These are phyloP conservation scores for Corella eumyota DNA, from an alignment of 23 tunicate species.

Conservation along the genomic window DNA sequence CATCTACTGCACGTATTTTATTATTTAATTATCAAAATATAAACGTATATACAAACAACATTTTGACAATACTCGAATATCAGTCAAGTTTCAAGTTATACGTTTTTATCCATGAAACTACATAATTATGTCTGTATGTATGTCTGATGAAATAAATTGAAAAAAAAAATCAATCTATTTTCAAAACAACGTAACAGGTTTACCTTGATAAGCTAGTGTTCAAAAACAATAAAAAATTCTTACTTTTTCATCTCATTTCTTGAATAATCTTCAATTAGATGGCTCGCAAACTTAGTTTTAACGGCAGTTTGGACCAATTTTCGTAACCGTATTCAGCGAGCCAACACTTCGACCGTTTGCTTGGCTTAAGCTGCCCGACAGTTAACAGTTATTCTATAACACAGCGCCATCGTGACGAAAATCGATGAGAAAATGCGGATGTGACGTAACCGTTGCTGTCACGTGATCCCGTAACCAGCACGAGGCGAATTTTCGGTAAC, in stretches of 20 bases:
- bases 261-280: background rate
- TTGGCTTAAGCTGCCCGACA: background rate
- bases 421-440: conserved; percentile 31
- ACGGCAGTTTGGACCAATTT: background rate
- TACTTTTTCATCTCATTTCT: conserved; percentile 4
- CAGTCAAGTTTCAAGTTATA: too few relatives aligned
- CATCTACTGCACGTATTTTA: too few relatives aligned
- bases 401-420: conserved; percentile 40
- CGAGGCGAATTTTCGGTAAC: too few relatives aligned
- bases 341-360: conserved; percentile 3
- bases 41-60: too few relatives aligned
- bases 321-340: conserved; percentile 4
- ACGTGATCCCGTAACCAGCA: conserved; percentile 83
- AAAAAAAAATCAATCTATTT: too few relatives aligned
- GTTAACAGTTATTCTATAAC: background rate
- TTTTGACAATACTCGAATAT: too few relatives aligned
- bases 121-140: too few relatives aligned
- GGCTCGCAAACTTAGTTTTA: background rate
- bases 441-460: conserved; percentile 74
- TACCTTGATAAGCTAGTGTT: background rate
- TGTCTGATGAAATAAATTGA: too few relatives aligned
- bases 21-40: too few relatives aligned
- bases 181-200: too few relatives aligned
- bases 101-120: too few relatives aligned
- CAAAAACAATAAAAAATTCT: background rate